Conservation (phyloP, 2,113 vertebrate genomes). For the Antennarius striatus region DNA sequence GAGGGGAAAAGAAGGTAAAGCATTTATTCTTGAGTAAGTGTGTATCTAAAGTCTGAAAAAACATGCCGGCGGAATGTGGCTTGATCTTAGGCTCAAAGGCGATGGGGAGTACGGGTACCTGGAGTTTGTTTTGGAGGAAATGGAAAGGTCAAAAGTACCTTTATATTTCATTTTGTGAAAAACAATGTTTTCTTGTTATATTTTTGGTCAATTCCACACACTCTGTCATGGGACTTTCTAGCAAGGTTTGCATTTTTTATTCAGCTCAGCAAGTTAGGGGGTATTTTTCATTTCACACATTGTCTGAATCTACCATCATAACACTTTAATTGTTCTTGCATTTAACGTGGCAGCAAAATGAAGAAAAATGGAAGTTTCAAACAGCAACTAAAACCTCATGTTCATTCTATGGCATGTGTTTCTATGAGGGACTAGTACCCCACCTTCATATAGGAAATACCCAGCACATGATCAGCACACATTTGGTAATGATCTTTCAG, state of each 20-base stretch:
- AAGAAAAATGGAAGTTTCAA: too few relatives aligned
- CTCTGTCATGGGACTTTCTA: slow-evolving; percentile 2
- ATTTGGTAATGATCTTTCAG: slow-evolving; percentile 41
- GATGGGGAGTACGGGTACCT: slow-evolving; percentile 6
- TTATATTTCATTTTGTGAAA: slow-evolving; percentile 1
- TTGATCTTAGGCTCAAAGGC: slow-evolving; percentile 51
- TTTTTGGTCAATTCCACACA: slow-evolving; percentile 3
- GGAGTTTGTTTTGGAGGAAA: neutral
- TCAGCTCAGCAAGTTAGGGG: neutral
- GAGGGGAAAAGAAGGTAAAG: slow-evolving; percentile 9
- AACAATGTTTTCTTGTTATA: neutral
- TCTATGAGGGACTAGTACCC: slow-evolving; percentile 8
- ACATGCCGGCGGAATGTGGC: slow-evolving; percentile 7
- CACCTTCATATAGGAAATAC: slow-evolving; percentile 14
- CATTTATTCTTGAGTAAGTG: slow-evolving; percentile 41
- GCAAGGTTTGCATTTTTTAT: neutral
- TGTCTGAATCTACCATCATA: too few relatives aligned
- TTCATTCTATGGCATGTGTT: neutral
- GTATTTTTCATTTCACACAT: too few relatives aligned
- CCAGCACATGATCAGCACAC: slow-evolving; percentile 14
- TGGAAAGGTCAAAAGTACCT: neutral
- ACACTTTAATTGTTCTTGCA: too few relatives aligned
- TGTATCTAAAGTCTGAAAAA: slow-evolving; percentile 28
- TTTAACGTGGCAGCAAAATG: too few relatives aligned
- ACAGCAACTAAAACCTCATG: too few relatives aligned